Base-by-base conservation (phyloP, 2,888 invertebrate genomes). In the Aphidius colemani region DNA sequence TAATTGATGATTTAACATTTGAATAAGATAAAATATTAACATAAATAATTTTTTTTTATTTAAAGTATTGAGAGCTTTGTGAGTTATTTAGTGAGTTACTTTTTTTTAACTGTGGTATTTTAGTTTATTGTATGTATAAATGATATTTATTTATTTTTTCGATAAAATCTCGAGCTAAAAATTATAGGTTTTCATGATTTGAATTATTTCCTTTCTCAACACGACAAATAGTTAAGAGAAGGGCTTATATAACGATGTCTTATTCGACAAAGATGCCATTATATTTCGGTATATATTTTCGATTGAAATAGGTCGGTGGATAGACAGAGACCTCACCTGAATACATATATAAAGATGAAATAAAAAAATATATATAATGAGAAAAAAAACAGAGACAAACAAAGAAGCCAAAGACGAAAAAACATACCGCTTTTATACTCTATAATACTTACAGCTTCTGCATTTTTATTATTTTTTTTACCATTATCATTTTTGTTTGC, bases 181-280 rank as follows among this genome's bases (percentile, higher is more conserved):
- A 79, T 80, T 79, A 79, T 80, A 79, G 78, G 79, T 78, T 78
- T 79, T 78, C 75, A 77, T 74, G 69, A 74, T 79, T 78, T 78
- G 78, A 80, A 77, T 80, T 78, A 79, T 79, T 78, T 75, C 74
- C 73, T 73, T 69, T 45, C 40, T 48, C 13, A 7, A 48, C 11
- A 48, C 40, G 46, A 59, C 46, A 44, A 58, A 58, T 48, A 30
- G 3, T 30, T 30, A n/a, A n/a, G 59, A 46, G 10, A 58, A 43
- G 11, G n/a, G 40, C 41, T 18, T 18, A 18, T 2, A 18, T 2
- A 18, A 18, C 13, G 13, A 18, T 18, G 13, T 18, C 13, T 18
- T 57, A 30, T 30, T 30, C 30, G 5, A 30, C 30, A 30, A 30
- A 30, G 30, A 30, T 30, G 5, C 30, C 30, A 30, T 5, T 30